A percentile compares a stretch with the other conserved stretches of the same genome.
Evolutionary conservation across 2,797 vertebrate genomes (phyloP).

Genomic region (Muscicapa striata): DNA sequence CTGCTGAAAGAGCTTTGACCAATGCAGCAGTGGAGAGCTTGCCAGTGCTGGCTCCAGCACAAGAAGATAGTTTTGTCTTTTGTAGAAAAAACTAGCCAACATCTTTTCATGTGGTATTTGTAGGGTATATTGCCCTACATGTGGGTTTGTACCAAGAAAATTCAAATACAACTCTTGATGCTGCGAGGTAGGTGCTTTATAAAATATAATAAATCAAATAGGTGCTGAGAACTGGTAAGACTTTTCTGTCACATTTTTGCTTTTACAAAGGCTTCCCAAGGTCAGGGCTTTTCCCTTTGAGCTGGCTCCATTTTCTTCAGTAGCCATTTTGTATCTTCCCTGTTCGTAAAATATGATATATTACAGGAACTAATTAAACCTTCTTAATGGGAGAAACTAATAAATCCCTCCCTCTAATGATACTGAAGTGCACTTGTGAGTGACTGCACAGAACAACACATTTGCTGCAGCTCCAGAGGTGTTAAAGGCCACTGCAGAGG

Average conservation of each 20-base stretch:
- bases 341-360: neutral
- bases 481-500: neutral
- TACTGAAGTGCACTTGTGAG: neutral
- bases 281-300: neutral
- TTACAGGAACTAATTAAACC: conserved; percentile 23
- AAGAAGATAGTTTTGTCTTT: neutral
- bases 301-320: neutral
- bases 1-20: neutral
- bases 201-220: neutral
- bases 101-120: neutral
- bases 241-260: neutral
- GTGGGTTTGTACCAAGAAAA: neutral
- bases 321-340: neutral
- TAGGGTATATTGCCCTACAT: neutral
- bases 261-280: neutral
- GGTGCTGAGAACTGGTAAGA: neutral
- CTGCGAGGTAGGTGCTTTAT: accelerated
- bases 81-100: neutral
- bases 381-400: neutral
- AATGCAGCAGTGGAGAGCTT: accelerated
- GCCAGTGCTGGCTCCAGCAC: neutral
- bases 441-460: neutral
- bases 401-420: neutral
- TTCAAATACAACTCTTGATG: neutral
- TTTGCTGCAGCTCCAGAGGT: neutral